Evolutionary conservation across 2,113 vertebrate species (phyloP).

Genomic region (Bettongia penicillata): DNA sequence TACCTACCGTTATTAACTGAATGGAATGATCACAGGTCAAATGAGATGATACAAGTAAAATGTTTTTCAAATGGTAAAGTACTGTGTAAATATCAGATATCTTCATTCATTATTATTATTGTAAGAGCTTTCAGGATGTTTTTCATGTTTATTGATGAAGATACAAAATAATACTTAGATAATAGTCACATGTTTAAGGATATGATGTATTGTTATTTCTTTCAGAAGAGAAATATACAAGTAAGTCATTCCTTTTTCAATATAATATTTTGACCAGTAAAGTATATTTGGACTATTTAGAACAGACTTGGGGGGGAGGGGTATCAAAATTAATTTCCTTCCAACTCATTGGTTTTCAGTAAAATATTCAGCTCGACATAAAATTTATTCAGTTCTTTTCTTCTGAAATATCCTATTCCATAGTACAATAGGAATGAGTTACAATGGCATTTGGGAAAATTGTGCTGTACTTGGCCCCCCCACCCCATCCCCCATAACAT

Average conservation of each 20-base stretch:
- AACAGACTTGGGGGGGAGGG: constrained; percentile 49
- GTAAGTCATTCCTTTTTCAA: constrained; percentile 62
- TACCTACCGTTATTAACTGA: constrained; percentile 16
- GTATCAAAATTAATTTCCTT: constrained; percentile 50
- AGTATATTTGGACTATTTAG: constrained; percentile 56
- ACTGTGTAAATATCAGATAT: background rate
- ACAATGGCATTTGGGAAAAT: background rate
- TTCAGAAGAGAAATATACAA: constrained; percentile 63
- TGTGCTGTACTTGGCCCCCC: constrained; percentile 9
- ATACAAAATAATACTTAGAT: background rate
- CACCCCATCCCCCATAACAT: background rate
- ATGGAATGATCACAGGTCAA: constrained; percentile 25
- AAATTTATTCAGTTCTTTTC: constrained; percentile 13
- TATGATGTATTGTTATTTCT: background rate
- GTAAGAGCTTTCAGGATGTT: background rate
- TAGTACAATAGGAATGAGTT: constrained; percentile 34
- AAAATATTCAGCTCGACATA: constrained; percentile 29
- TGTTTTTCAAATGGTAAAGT: background rate
- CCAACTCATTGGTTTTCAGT: constrained; percentile 49
- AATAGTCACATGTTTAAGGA: background rate
- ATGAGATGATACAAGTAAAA: background rate
- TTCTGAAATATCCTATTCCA: constrained; percentile 31
- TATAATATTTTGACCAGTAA: constrained; percentile 67
- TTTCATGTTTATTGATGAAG: background rate
- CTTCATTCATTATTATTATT: background rate